Base-by-base conservation (phyloP, 2,113 vertebrate species). In the Vanacampus margaritifer region DNA sequence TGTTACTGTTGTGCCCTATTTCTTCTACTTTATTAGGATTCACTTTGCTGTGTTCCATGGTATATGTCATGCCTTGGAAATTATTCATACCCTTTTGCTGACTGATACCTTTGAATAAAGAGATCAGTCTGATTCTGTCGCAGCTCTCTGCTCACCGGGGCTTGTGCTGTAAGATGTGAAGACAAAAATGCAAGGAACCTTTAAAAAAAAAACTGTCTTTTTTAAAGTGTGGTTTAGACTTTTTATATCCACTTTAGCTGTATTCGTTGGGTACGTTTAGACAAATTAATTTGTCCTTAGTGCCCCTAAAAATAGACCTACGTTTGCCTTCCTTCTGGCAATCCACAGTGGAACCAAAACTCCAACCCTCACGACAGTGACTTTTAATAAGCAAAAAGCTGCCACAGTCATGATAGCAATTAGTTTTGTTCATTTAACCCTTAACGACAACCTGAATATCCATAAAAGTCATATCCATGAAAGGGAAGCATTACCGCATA, bases 221-320 rank as follows among this genome's bases (percentile, higher is more conserved):
- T 46, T 17, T 17, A 46, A 5, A 46, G 43, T 4, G 14, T 46
- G 6, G 43, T 19, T 16, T 6, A 16, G 17, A 46, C 43, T 46
- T 46, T 19, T 46, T 46, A 46, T 19, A 6, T 17, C 17, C 43
- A 46, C 16, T 28, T 58, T 71, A 48, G 72, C 71, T 54, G 58
- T 7, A 0, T 60, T 32, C 46, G 56, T 64, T 66, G 60, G 48
- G 61, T 51, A 70, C 72, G 75, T 72, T 80, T 23, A 67, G 76
- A 79, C 13, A 84, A 88, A 89, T 87, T 24, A 75, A 88, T 77
- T 78, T 84, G 82, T 81, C 85, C 79, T 87, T 79, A 79, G 63
- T 60, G 39, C 23, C 73, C 54, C 71, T 71, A 69, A 84, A 89
- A 84, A 19, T 76, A 82, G 67, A 84, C 59, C 67, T 78, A 56